Evolutionary conservation across 2,797 vertebrate genomes (phyloP).

Genomic region (Gymnothorax javanicus): DNA sequence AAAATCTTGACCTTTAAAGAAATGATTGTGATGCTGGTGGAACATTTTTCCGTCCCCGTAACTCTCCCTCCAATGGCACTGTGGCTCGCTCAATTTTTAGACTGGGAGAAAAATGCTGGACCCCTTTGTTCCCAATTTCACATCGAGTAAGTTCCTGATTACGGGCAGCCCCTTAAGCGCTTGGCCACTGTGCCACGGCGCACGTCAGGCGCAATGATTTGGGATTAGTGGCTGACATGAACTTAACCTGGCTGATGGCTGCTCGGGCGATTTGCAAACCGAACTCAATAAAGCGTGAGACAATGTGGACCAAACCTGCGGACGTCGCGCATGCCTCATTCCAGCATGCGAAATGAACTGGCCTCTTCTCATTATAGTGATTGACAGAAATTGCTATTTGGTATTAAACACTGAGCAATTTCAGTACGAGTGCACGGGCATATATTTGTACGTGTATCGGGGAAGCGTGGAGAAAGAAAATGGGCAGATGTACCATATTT

Average conservation of each 20-base stretch:
- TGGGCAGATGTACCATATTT: slow-evolving; percentile 17
- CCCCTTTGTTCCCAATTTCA: slow-evolving; percentile 88
- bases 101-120: slow-evolving; percentile 87
- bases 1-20: slow-evolving; percentile 97
- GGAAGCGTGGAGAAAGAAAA: background rate
- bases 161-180: slow-evolving; percentile 85
- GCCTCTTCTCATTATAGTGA: slow-evolving; percentile 63
- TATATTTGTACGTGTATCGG: background rate
- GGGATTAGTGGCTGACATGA: slow-evolving; percentile 95
- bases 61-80: slow-evolving; percentile 70
- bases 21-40: slow-evolving; percentile 89
- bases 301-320: slow-evolving; percentile 68
- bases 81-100: slow-evolving; percentile 84
- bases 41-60: slow-evolving; percentile 48
- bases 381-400: slow-evolving; percentile 40
- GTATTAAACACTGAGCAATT: slow-evolving; percentile 29
- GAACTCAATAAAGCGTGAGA: slow-evolving; percentile 74
- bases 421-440: background rate
- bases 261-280: slow-evolving; percentile 79
- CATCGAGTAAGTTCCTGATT: slow-evolving; percentile 86
- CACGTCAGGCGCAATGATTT: slow-evolving; percentile 88
- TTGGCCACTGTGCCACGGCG: slow-evolving; percentile 90
- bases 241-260: slow-evolving; percentile 86
- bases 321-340: slow-evolving; percentile 67
- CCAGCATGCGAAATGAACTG: slow-evolving; percentile 65